Conservation (phyloP, 2,888 invertebrate genomes). For the Drosophila siamana region DNA sequence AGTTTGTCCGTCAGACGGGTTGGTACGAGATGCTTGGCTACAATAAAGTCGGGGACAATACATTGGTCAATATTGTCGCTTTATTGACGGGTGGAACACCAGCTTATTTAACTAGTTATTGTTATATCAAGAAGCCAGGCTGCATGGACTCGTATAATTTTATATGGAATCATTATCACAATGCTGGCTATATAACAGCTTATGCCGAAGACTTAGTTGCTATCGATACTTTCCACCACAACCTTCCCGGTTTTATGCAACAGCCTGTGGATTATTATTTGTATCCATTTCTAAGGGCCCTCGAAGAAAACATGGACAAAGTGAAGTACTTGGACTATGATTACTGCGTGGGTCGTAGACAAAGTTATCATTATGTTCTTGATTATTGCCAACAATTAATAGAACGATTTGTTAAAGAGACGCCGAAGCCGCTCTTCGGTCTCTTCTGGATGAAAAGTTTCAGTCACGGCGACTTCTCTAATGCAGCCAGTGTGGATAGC, state of each 20-base stretch:
- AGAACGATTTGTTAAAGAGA: conserved; percentile 86
- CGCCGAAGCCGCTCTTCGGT: conserved; percentile 87
- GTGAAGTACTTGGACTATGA: conserved; percentile 86
- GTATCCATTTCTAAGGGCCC: conserved; percentile 89
- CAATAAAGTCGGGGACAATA: conserved; percentile 91
- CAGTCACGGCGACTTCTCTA: conserved; percentile 88
- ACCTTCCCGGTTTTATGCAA: conserved; percentile 88
- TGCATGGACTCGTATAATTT: conserved; percentile 89
- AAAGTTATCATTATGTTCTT: conserved; percentile 88
- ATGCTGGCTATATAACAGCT: conserved; percentile 89
- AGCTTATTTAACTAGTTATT: conserved; percentile 85
- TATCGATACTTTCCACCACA: conserved; percentile 87
- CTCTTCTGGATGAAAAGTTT: conserved; percentile 91
- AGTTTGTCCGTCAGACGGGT: conserved; percentile 87
- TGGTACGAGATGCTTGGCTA: conserved; percentile 91
- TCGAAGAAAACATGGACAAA: conserved; percentile 86
- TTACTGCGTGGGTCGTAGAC: conserved; percentile 87
- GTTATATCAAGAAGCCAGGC: conserved; percentile 85
- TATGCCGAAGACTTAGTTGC: conserved; percentile 90
- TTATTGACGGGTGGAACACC: conserved; percentile 89
- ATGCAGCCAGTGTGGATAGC: conserved; percentile 88
- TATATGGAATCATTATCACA: conserved; percentile 90
- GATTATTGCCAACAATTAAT: conserved; percentile 89
- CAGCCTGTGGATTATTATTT: conserved; percentile 93
- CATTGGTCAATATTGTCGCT: conserved; percentile 94